Evolutionary conservation across 2,113 vertebrate species (phyloP), one percentile per base, ranked within the genome.

Genomic region (Catagonus wagneri): DNA sequence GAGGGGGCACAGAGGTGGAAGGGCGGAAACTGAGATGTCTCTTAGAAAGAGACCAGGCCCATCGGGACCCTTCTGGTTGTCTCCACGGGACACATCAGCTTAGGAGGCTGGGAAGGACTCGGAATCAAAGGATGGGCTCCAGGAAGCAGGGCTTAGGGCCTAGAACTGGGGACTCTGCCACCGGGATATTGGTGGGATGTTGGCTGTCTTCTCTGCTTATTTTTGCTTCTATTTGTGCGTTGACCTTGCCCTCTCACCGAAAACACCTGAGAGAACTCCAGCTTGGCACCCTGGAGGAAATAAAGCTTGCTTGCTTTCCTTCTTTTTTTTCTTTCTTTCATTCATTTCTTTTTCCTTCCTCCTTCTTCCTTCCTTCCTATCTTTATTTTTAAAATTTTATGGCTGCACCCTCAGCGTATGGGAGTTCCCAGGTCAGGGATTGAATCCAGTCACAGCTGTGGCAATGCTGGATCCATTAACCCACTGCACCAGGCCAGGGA

Each of bases 161-260:
- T 20, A 9, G 25, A 75, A 29, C 34, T 14, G 32, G 25, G 44
- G 22, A 56, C 52, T 14, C n/a, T 87, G 60, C 10, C 74, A 12
- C 14, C 0, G 4, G 23, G 65, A 16, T 5, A 11, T 61, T 23
- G n/a, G 44, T 0, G 4, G 23, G 65, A 16, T 7, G 14, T 61
- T 23, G n/a, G 44, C 32, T 60, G 0, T 39, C 5, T 52, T 58
- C 50, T 69, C 78, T 85, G 69, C 29, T 39, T 34, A 13, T 27
- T 32, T 68, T 34, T 54, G 34, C 9, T 56, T 86, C 27, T 72
- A 19, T 65, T 44, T 60, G 23, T 72, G 13, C 44, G 58, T 74
- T 19, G n/a, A 11, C 61, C 20, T 94, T 8, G 2, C n/a, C n/a
- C 9, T 52, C 63, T 50, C 27, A 9, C 17, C 34, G 76, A 52